Evolutionary conservation across 35 echinoderm and acorn worm species (phyloP).

Genomic region (Heliocidaris tuberculata): DNA sequence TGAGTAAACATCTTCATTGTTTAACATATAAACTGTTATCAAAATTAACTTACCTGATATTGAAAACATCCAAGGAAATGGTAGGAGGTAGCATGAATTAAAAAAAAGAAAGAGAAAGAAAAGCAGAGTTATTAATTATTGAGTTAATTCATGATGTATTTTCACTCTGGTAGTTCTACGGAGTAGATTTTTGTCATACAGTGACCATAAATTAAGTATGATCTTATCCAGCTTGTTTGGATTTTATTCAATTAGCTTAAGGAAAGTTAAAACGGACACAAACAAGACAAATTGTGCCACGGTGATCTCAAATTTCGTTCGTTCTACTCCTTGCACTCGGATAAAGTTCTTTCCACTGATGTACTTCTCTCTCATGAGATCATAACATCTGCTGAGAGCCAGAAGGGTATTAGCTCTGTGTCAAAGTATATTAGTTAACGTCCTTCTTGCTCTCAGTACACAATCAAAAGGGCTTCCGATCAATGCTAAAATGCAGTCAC

Average conservation of each 20-base stretch:
- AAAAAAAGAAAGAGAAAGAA: not conserved
- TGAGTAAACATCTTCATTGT: no score
- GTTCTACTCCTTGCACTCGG: not conserved
- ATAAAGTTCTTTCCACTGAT: not conserved
- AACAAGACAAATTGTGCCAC: not conserved
- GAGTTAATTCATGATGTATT: no score
- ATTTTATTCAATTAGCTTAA: not conserved
- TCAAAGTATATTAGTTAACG: not conserved
- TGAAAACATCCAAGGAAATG: not conserved
- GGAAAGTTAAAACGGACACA: not conserved
- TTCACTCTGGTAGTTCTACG: not conserved
- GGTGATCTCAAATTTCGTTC: not conserved
- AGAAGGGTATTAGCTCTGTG: not conserved
- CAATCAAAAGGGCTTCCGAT: not conserved
- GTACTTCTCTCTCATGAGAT: not conserved
- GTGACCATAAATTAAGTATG: not conserved
- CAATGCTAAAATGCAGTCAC: constrained; percentile 1
- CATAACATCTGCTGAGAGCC: not conserved
- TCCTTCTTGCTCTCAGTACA: not conserved
- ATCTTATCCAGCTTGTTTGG: not conserved
- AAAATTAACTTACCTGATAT: not conserved
- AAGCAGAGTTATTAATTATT: no score
- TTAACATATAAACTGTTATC: not conserved
- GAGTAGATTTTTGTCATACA: not conserved
- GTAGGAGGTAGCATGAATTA: not conserved